Evolutionary conservation across 2,888 invertebrate species (phyloP).

Genomic region (Thumatha senex): DNA sequence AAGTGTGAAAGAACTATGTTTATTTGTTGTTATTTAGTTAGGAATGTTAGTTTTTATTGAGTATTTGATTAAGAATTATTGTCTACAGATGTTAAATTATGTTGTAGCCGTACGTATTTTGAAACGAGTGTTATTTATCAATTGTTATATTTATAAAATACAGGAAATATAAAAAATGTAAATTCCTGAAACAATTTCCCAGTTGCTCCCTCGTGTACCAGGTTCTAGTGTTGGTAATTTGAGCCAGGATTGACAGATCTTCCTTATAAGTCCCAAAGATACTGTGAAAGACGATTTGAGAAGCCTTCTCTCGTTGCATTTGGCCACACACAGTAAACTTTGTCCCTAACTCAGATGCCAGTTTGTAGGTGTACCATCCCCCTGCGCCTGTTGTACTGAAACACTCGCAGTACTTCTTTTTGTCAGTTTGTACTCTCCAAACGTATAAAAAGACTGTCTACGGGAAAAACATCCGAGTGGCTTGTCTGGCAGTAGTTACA

Average conservation of each 20-base stretch:
- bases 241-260: neutral
- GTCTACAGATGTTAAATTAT: neutral
- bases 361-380: constrained; percentile 29
- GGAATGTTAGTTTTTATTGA: neutral
- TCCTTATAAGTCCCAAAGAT: neutral
- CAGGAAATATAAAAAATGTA: too few relatives aligned
- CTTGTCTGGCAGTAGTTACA: neutral
- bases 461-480: neutral
- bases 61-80: constrained; percentile 4
- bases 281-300: constrained; percentile 21
- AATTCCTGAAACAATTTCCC: too few relatives aligned
- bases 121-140: neutral
- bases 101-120: neutral
- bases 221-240: constrained; percentile 1
- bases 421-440: too few relatives aligned
- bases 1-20: neutral
- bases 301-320: constrained; percentile 21
- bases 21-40: neutral
- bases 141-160: too few relatives aligned
- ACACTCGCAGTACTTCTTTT: constrained; percentile 10
- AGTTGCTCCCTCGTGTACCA: too few relatives aligned
- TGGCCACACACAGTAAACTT: constrained; percentile 10
- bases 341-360: neutral
- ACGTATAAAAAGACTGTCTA: too few relatives aligned
- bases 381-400: constrained; percentile 33